A percentile compares a stretch with the other conserved stretches of the same genome.
These are phyloP conservation scores for Hermaeophaga mercurialis DNA, from an alignment of 2,888 invertebrate species.

Conservation along the genomic window DNA sequence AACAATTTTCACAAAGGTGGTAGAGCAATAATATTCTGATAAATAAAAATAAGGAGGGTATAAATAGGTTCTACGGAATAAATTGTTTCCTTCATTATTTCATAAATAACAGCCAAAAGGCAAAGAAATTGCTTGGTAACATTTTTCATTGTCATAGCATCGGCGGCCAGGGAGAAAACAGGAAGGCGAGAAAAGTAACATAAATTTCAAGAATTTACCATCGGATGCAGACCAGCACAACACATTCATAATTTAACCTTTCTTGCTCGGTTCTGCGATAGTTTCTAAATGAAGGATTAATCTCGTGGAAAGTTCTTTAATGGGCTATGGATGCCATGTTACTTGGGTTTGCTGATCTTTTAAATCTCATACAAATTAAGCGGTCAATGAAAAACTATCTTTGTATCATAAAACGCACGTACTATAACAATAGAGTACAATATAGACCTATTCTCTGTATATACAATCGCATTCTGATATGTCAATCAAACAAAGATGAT, in stretches of 20 bases:
- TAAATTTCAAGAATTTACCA: constrained; percentile 44
- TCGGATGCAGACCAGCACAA: constrained; percentile 44
- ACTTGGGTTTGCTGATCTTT: too few species aligned
- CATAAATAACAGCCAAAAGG: constrained; percentile 42
- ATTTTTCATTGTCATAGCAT: constrained; percentile 44
- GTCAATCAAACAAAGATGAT: too few species aligned
- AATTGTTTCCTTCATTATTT: constrained; percentile 44
- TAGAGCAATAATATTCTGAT: too few species aligned
- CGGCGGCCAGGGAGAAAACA: constrained; percentile 40
- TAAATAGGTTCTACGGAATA: constrained; percentile 24
- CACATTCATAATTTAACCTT: constrained; percentile 43
- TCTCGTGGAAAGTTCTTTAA: constrained; percentile 16
- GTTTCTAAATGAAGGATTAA: constrained; percentile 37
- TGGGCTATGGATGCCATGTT: constrained; percentile 5
- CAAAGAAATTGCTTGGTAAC: constrained; percentile 39
- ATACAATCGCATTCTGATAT: too few species aligned
- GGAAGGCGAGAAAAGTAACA: constrained; percentile 43
- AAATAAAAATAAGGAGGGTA: too few species aligned
- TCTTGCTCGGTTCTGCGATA: constrained; percentile 30
- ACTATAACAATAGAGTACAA: too few species aligned
- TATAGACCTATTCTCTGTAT: too few species aligned
- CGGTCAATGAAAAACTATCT: too few species aligned
- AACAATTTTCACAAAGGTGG: too few species aligned
- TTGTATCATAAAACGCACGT: too few species aligned
- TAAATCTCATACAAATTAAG: too few species aligned